Evolutionary conservation across 2,888 invertebrate genomes (phyloP).

Genomic region (Alviniconcha strummeri): DNA sequence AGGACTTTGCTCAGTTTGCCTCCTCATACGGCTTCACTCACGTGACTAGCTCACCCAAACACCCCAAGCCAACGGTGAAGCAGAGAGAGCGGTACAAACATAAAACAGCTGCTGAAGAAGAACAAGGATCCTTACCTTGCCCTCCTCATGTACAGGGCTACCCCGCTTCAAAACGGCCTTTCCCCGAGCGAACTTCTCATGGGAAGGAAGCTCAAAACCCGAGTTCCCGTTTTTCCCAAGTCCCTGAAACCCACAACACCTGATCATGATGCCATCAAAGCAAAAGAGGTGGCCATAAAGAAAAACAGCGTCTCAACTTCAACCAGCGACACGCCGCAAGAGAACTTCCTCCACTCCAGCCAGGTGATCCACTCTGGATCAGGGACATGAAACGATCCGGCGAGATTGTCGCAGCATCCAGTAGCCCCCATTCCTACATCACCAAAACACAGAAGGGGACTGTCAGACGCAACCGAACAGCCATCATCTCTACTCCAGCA

Average conservation of each 20-base stretch:
- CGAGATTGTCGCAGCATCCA: background rate
- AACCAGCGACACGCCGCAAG: background rate
- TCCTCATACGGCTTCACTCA: background rate
- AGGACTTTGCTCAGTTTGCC: background rate
- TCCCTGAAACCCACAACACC: background rate
- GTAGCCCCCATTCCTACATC: background rate
- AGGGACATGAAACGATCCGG: background rate
- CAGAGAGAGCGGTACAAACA: background rate
- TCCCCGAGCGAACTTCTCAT: constrained; percentile 24
- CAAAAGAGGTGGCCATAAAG: background rate
- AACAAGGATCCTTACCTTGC: constrained; percentile 22
- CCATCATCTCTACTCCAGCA: too few relatives aligned
- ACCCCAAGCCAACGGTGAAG: background rate
- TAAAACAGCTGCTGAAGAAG: constrained; percentile 25
- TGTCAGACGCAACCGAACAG: background rate
- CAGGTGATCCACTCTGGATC: constrained; percentile 3
- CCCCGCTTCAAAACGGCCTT: constrained; percentile 16
- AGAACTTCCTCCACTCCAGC: background rate
- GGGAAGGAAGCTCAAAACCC: constrained; percentile 27
- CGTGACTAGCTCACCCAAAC: background rate
- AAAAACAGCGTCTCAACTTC: background rate
- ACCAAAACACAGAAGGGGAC: background rate
- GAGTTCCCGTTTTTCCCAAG: background rate
- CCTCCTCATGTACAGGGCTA: constrained; percentile 15
- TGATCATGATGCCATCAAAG: background rate